Evolutionary conservation across 2,113 vertebrate species (phyloP).

Genomic region (Galbula dea): DNA sequence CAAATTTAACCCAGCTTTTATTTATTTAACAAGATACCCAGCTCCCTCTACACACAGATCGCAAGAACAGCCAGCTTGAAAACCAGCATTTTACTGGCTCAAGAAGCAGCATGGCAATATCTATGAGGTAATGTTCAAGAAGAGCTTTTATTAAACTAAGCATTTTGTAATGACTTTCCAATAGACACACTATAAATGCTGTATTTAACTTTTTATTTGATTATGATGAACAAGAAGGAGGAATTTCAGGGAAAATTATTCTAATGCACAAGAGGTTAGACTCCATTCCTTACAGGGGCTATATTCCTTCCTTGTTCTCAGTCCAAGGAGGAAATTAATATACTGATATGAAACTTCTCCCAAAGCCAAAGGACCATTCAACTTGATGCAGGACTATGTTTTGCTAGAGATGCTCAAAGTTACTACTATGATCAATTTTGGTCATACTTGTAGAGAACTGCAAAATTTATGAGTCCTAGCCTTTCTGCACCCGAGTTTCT

Average conservation of each 20-base stretch:
- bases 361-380: neutral
- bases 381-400: neutral
- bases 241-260: neutral
- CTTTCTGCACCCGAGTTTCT: neutral
- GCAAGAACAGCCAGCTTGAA: neutral
- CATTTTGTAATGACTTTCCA: neutral
- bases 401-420: neutral
- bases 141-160: neutral
- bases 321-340: neutral
- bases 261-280: neutral
- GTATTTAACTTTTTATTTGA: neutral
- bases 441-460: neutral
- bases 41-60: neutral
- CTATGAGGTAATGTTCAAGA: neutral
- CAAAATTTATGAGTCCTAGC: neutral
- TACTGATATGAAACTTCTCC: neutral
- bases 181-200: neutral
- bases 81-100: neutral
- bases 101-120: neutral
- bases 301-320: neutral
- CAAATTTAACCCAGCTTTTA: neutral
- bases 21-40: neutral
- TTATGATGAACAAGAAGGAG: neutral
- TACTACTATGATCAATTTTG: neutral
- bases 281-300: neutral